Percentiles rank a stretch among this genome's conserved stretches.
These are phyloP conservation scores for Petrophora chlorosata DNA, from an alignment of 2,888 invertebrate genomes.

Conservation along the genomic window DNA sequence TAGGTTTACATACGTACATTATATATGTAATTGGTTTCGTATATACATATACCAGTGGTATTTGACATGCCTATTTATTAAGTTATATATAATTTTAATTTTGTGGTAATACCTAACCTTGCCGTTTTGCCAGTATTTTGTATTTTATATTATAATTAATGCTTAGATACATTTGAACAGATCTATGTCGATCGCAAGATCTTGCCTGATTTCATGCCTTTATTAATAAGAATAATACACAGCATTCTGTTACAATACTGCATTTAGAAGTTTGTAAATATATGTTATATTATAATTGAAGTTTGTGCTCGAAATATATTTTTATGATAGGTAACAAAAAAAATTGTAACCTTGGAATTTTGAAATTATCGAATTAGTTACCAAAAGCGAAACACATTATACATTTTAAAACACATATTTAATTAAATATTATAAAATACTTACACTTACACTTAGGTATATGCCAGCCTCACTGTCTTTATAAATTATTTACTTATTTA, in stretches of 20 bases:
- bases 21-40: not conserved
- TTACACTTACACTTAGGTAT: no score
- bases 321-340: not conserved
- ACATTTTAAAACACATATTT: no score
- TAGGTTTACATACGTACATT: not conserved
- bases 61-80: conserved; percentile 15
- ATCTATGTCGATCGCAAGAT: conserved; percentile 48
- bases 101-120: conserved; percentile 15
- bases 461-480: no score
- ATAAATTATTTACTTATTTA: no score
- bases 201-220: conserved; percentile 49
- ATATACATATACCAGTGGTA: conserved; percentile 6
- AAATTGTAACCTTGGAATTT: no score
- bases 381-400: no score
- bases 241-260: conserved; percentile 40
- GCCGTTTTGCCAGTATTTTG: conserved; percentile 25
- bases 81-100: conserved; percentile 7
- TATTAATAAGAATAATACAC: conserved; percentile 31
- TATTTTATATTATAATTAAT: not conserved
- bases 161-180: conserved; percentile 3
- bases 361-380: no score
- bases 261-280: conserved; percentile 55
- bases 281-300: conserved; percentile 35
- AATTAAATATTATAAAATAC: no score
- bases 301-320: conserved; percentile 28